Evolutionary conservation across 1,140 invertebrate genomes (phyloP), one percentile per base, ranked within the genome.

Genomic region (Megalonaias nervosa): DNA sequence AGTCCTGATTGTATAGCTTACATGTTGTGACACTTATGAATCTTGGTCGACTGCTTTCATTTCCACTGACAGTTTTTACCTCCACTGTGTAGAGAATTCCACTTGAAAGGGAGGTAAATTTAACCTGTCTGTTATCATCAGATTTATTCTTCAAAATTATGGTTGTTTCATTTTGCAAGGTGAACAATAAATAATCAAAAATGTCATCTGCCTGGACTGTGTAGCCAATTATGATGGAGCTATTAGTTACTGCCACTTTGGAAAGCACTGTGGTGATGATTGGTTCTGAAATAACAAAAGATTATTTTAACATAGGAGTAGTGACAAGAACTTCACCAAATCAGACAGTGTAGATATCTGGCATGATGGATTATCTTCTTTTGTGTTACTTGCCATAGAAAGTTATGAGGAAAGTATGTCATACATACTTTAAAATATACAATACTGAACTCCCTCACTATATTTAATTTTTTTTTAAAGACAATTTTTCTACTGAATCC

Each of bases 181-280:
- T 79, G 74, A 88, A 88, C 2, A 69, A 14, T 19, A 86, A 82
- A n/a, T 81, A 61, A 65, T 86, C 82, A 82, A 86, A 88, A 21
- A 82, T 76, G 48, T 86, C 83, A 15, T 14, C 56, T 6, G 31
- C 65, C 17, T 68, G 23, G 21, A 81, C 67, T 14, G 72, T 82
- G 79, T 87, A 88, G 6, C 65, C 23, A 19, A 88, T 67, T 17
- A 71, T 66, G 16, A 88, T 72, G 17, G 79, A 70, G 14, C 75
- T 74, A 62, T 79, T 82, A 1, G 82, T 82, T 71, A 74, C 77
- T 21, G 48, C 64, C 59, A 70, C 68, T 56, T n/a, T 38, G 31
- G 61, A 75, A 65, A 75, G 64, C 26, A n/a, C 72, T 9, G 75
- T 74, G 70, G 80, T 81, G 60, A 83, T 81, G 12, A 77, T 71